Base-by-base conservation (phyloP, 1,140 invertebrate genomes). In the Protaetia brevitarsis region DNA sequence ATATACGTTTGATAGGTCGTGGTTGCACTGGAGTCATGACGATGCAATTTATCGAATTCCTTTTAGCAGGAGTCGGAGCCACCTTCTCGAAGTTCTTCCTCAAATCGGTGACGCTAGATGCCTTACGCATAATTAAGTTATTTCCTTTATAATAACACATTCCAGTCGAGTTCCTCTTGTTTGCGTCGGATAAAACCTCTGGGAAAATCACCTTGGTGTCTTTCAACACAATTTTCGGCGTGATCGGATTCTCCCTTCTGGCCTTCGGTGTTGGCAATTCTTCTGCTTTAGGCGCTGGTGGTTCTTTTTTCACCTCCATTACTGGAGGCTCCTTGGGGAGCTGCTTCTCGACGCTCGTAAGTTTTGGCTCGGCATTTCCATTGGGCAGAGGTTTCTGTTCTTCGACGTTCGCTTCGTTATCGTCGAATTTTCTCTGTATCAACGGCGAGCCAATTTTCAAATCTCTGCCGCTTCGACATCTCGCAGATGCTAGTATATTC, bases 401-500 rank as follows among this genome's bases (percentile, higher is more conserved):
- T n/a, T 68, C 59, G 34, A 68, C 70, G 45, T 76, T 74, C n/a
- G 36, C 30, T 59, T 72, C 67, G 11, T 69, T 75, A 69, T 85
- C 82, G 11, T 82, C 80, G 73, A 86, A 85, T 75, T 87, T 87
- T 66, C 85, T 81, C 78, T 88, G 86, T 68, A 89, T 85, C 66
- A 89, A 78, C 28, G 87, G 85, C 41, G 86, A 87, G n/a, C 86
- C 86, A 19, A 87, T 82, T 75, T 86, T 86, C 71, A 75, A 78
- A 78, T 88, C 88, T 73, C 84, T 83, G 30, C 89, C 92, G 76
- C 90, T 93, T 72, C 91, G 85, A 75, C 88, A 92, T 78, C 90
- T 89, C 2, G 92, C 91, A 45, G 90, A 93, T n/a, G 91, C 89
- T 26, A 95, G 79, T 60, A 95, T 92, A 77, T 94, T 94, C 75